Evolutionary conservation across 2,113 vertebrate genomes (phyloP), one percentile per base, ranked within the genome.

Genomic region (Brachyhypopomus gauderio): DNA sequence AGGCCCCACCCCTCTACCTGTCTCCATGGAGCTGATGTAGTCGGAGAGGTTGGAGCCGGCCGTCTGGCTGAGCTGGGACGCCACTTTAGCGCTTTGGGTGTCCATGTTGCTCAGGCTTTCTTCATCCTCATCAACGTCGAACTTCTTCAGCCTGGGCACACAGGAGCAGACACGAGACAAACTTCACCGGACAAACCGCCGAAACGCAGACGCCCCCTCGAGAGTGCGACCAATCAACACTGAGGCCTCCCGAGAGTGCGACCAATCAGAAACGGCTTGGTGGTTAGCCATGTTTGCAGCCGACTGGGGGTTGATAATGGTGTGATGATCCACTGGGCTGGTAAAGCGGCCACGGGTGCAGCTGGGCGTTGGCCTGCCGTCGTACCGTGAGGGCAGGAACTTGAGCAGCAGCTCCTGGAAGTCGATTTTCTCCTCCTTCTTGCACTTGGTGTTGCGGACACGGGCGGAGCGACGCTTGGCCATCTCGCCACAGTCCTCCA

Each of bases 371-470:
- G 19, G 19, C 9, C 45, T 12, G 12, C 45, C 12, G 3, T 52
- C 25, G 56, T 69, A 23, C 98, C 98, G 96, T 77, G 97, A 94
- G 0, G 98, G 98, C n/a, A 99, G 90, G 83, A 97, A 97, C 84
- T 99, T 99, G 72, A 95, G 92, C 78, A 99, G 91, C 9, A 99
- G 92, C 75, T 98, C 98, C 80, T 99, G 98, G 85, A 99, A 98
- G 81, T 99, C 98, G 8, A 99, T 95, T 79, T 97, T 99, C 90
- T 99, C 98, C 71, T 99, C 98, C 70, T 99, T 99, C 79, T 99
- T 99, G 90, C 96, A 97, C 81, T 96, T 98, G 59, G 98, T 99
- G 87, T 99, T 99, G 34, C 97, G 92, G 70, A 99, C 98, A 1
- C 98, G 95, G 5, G 98, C 98, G 0, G 98, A 99, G 20, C 98